Evolutionary conservation across 2,888 invertebrate genomes (phyloP), one percentile per base, ranked within the genome.

Genomic region (Macaria notata): DNA sequence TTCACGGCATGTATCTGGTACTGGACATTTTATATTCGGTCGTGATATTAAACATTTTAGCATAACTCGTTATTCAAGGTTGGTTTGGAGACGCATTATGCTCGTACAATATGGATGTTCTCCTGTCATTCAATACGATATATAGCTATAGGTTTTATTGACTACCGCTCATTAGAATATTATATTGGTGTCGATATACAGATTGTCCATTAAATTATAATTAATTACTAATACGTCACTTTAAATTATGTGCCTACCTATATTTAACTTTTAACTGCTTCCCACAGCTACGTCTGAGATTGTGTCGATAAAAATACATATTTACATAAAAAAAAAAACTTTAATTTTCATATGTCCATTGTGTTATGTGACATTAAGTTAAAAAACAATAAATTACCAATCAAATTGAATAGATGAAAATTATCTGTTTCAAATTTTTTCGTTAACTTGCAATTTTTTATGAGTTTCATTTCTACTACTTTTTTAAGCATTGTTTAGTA

Each of bases 61-160:
- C 87, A 89, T 88, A 89, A 89, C 89, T 54, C 70, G 88, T 88
- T 87, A 61, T 70, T 76, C 85, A 86, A 88, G 87, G 86, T 84
- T 83, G 78, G 68, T 66, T 68, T 73, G 66, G 68, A 76, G 72
- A 72, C 72, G 70, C 65, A 70, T 73, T 78, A 76, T 71, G 72
- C 65, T 75, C 64, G 70, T 73, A 78, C 71, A 70, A 71, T 78
- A 78, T 76, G 71, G 71, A 71, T 75, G 73, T 72, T 19, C 66
- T 69, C 67, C 65, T 69, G 68, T 70, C 70, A 73, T 73, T 69
- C 69, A 69, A 64, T 58, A 48, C 31, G 48, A 53, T 49, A 54
- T 48, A 61, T 51, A 50, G 49, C 43, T 44, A 48, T 50, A 43
- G 19, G 44, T 59, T 51, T 59, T 59, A 54, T 54, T 54, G 45